A percentile compares a stretch with the other conserved stretches of the same genome.
Conservation (phyloP, 1,140 invertebrate species). For the Druon quercuslanigerum region DNA sequence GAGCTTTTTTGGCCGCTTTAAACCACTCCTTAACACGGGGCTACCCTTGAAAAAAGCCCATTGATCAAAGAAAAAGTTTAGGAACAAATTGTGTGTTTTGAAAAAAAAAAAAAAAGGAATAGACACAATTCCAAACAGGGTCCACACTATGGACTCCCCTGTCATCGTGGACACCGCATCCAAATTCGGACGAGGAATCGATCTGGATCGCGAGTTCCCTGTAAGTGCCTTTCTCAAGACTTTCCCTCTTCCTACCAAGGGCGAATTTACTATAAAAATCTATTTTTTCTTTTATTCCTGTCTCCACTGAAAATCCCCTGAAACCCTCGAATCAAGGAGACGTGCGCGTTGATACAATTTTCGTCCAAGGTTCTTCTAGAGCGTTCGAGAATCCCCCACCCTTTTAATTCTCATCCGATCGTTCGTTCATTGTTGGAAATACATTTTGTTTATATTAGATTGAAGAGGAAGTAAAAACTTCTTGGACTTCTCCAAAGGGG, state of each 20-base stretch:
- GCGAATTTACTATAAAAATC: background rate
- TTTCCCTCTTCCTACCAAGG: background rate
- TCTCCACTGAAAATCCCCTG: background rate
- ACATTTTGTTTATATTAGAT: too few species aligned
- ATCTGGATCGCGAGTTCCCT: slow-evolving; percentile 67
- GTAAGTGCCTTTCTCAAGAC: slow-evolving; percentile 61
- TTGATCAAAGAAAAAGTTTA: background rate
- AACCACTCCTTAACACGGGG: slow-evolving; percentile 43
- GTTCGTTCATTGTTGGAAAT: background rate
- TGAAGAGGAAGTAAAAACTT: too few species aligned
- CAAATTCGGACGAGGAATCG: slow-evolving; percentile 70
- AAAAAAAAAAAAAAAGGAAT: slow-evolving; percentile 47
- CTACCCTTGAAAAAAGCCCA: slow-evolving; percentile 19
- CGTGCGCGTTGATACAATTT: slow-evolving; percentile 21
- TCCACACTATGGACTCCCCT: slow-evolving; percentile 71
- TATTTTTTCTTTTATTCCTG: background rate
- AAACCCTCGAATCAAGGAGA: slow-evolving; percentile 8
- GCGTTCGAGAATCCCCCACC: background rate
- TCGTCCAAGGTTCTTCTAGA: slow-evolving; percentile 23
- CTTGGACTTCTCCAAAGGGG: too few species aligned
- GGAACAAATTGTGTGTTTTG: slow-evolving; percentile 24
- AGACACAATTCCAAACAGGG: slow-evolving; percentile 57
- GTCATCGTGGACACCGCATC: slow-evolving; percentile 72
- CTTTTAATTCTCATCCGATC: background rate
- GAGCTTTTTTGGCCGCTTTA: slow-evolving; percentile 53